Evolutionary conservation across 30 jellyfish, hydroid and myxozoan species (phyloP).

Genomic region (Aurelia aurita): DNA sequence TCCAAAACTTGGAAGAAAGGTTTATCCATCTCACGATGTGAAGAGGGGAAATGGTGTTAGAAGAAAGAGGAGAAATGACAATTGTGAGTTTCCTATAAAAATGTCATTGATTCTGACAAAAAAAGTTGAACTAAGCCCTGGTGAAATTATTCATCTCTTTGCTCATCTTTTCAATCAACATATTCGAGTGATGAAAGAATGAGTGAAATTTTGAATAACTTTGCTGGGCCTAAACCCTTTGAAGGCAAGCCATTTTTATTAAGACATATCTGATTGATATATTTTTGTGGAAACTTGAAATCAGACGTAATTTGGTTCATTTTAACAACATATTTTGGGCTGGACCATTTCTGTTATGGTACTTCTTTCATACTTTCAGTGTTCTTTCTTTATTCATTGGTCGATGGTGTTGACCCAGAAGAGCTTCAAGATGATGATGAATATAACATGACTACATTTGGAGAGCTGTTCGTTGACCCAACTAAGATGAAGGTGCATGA

Average conservation of each 20-base stretch:
- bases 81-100: slow-evolving; percentile 35
- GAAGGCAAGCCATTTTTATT: no score
- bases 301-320: no score
- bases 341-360: no score
- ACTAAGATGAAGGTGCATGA: slow-evolving; percentile 67
- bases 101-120: neutral
- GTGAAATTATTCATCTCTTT: neutral
- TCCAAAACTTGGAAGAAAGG: slow-evolving; percentile 64
- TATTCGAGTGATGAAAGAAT: no score
- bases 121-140: neutral
- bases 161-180: no score
- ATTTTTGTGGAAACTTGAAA: no score
- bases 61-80: slow-evolving; percentile 65
- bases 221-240: no score
- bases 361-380: slow-evolving; percentile 34
- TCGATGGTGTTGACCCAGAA: slow-evolving; percentile 61
- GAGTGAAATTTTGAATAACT: no score
- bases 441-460: slow-evolving; percentile 62
- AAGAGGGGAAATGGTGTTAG: slow-evolving; percentile 79
- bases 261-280: no score
- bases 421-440: slow-evolving; percentile 67
- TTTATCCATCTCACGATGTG: slow-evolving; percentile 58
- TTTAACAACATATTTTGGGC: no score
- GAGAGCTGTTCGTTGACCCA: slow-evolving; percentile 67
- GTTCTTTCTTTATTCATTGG: slow-evolving; percentile 60